These are phyloP conservation scores for rabbit (Oryctolagus cuniculus) DNA, from an alignment of 2,113 vertebrate species.

Conservation along the genomic window DNA sequence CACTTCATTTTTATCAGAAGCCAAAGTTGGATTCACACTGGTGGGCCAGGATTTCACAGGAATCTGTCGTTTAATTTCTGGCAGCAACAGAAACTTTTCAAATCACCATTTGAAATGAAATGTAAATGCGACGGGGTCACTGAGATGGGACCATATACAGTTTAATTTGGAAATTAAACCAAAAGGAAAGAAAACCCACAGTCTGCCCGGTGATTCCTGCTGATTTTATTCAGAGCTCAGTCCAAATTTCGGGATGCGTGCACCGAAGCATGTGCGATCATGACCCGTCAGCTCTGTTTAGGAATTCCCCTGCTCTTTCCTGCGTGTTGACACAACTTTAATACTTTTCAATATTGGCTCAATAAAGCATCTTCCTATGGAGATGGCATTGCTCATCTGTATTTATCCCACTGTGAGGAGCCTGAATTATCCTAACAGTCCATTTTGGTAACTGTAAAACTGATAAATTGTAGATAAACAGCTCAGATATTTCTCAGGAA, in stretches of 20 bases:
- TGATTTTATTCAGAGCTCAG: constrained; percentile 48
- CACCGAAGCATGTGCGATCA: constrained; percentile 72
- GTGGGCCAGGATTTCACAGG: constrained; percentile 33
- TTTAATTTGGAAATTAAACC: constrained; percentile 8
- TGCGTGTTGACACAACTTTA: constrained; percentile 76
- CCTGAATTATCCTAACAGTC: constrained; percentile 66
- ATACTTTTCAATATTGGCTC: constrained; percentile 69
- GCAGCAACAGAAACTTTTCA: not conserved
- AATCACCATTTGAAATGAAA: constrained; percentile 60
- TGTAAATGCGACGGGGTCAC: not conserved
- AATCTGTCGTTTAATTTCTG: not conserved
- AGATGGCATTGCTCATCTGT: constrained; percentile 75
- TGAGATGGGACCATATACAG: constrained; percentile 15
- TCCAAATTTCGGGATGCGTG: constrained; percentile 74
- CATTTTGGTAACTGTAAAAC: constrained; percentile 74
- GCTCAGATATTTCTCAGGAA: constrained; percentile 78
- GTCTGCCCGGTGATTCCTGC: constrained; percentile 52
- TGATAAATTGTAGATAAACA: constrained; percentile 81
- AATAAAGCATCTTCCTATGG: constrained; percentile 82
- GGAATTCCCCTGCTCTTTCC: constrained; percentile 77
- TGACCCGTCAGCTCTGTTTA: constrained; percentile 70
- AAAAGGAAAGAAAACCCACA: constrained; percentile 19
- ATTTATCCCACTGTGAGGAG: constrained; percentile 76
- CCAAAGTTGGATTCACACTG: not conserved
- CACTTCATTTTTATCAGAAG: not conserved